phyloP scores from a whole-genome alignment of 2,113 vertebrate species.

The Macquaria ambigua region DNA sequence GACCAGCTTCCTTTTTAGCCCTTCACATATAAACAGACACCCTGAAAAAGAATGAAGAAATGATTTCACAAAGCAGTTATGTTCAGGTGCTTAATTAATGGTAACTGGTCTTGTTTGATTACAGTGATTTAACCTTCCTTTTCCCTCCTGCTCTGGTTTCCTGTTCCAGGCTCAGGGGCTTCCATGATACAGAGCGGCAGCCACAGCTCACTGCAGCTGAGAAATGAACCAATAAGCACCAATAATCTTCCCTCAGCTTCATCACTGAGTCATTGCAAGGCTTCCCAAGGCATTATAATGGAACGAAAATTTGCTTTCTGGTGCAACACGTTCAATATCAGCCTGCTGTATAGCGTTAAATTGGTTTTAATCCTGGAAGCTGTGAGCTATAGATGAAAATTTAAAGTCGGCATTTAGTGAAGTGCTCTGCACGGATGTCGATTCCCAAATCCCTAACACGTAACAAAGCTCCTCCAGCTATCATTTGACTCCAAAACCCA shows the following conservation, averaged over 20 bases:
- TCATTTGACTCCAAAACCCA: constrained; percentile 24
- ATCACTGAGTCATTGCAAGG: constrained; percentile 37
- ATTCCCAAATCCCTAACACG: constrained; percentile 30
- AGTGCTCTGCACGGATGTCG: constrained; percentile 50
- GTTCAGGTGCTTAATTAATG: constrained; percentile 29
- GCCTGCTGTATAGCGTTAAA: constrained; percentile 44
- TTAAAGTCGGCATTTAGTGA: constrained; percentile 51
- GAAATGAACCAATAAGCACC: constrained; percentile 47
- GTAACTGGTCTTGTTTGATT: constrained; percentile 43
- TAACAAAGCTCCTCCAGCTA: constrained; percentile 39
- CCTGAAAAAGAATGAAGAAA: constrained; percentile 11
- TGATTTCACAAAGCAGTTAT: constrained; percentile 3
- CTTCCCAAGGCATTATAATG: constrained; percentile 35
- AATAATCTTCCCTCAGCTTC: constrained; percentile 54
- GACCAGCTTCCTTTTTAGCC: neutral
- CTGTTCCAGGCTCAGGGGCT: constrained; percentile 23
- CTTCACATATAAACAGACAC: no score
- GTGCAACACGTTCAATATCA: constrained; percentile 39
- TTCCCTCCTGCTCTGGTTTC: constrained; percentile 3
- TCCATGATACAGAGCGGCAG: constrained; percentile 25
- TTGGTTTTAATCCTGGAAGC: constrained; percentile 65
- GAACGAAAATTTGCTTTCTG: constrained; percentile 46
- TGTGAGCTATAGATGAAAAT: constrained; percentile 55
- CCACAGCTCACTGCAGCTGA: constrained; percentile 40
- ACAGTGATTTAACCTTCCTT: neutral